These are phyloP conservation scores for Oscheius sp. DNA, from an alignment of 2,888 invertebrate species.

Conservation along the genomic window DNA sequence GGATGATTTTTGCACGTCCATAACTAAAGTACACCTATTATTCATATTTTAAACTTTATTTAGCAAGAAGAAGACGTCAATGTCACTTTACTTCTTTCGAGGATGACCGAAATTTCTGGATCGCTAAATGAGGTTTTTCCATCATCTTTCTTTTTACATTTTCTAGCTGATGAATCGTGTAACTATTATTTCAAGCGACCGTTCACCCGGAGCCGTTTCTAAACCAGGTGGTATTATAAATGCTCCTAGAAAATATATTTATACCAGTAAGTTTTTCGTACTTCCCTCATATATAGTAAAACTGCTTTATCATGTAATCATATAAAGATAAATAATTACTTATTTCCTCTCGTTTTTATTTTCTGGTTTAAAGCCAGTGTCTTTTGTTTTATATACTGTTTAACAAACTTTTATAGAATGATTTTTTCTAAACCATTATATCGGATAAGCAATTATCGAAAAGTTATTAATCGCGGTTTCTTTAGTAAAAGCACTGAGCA, in stretches of 20 bases:
- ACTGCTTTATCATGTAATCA: too few relatives aligned
- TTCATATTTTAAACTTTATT: constrained; percentile 5
- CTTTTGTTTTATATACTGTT: too few relatives aligned
- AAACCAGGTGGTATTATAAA: background rate
- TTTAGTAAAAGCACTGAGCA: background rate
- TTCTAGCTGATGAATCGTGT: background rate
- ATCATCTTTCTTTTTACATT: background rate
- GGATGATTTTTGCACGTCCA: constrained; percentile 37
- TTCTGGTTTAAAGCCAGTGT: too few relatives aligned
- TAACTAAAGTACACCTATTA: constrained; percentile 23
- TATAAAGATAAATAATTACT: too few relatives aligned
- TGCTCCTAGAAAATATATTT: constrained; percentile 3
- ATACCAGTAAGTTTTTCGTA: constrained; percentile 7
- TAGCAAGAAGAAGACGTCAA: constrained; percentile 29
- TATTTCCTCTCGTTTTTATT: too few relatives aligned
- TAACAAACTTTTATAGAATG: too few relatives aligned
- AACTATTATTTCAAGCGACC: background rate
- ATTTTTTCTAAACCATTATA: background rate
- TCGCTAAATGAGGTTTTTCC: constrained; percentile 9
- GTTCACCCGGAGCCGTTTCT: background rate
- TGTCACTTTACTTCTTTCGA: constrained; percentile 15
- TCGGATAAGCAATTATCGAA: background rate
- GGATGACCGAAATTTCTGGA: constrained; percentile 31
- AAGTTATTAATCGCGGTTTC: background rate
- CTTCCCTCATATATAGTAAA: too few relatives aligned